Evolutionary conservation across 2,113 vertebrate genomes (phyloP).

Genomic region (Heptranchias perlo): DNA sequence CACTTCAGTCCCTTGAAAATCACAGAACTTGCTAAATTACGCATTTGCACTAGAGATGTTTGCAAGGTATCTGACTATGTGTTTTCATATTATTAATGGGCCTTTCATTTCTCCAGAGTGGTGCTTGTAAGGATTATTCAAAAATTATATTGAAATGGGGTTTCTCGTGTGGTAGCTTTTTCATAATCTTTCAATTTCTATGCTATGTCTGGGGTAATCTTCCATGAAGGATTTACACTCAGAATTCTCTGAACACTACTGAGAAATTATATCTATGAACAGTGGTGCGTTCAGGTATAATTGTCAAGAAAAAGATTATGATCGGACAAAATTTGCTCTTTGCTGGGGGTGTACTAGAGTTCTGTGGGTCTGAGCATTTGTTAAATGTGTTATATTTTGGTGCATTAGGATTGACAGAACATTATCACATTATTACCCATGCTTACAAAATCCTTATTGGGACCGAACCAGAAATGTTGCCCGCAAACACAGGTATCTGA

Average conservation of each 20-base stretch:
- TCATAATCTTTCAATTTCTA: background rate
- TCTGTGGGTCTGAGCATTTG: background rate
- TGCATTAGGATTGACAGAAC: background rate
- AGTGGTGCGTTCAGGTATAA: background rate
- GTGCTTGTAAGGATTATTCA: background rate
- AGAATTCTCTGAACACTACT: background rate
- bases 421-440: background rate
- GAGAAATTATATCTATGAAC: background rate
- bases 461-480: background rate
- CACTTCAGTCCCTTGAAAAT: background rate
- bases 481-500: background rate
- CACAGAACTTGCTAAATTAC: background rate
- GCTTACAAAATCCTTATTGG: background rate
- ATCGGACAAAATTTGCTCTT: background rate
- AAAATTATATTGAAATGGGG: background rate
- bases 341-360: background rate
- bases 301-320: background rate
- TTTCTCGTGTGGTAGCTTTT: background rate
- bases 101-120: background rate
- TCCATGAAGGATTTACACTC: background rate
- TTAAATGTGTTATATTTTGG: background rate
- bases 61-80: background rate
- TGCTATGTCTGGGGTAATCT: background rate
- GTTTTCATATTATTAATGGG: background rate
- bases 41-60: background rate